These are phyloP conservation scores for Ladona fulva DNA, from an alignment of 1,140 invertebrate species.

Conservation along the genomic window DNA sequence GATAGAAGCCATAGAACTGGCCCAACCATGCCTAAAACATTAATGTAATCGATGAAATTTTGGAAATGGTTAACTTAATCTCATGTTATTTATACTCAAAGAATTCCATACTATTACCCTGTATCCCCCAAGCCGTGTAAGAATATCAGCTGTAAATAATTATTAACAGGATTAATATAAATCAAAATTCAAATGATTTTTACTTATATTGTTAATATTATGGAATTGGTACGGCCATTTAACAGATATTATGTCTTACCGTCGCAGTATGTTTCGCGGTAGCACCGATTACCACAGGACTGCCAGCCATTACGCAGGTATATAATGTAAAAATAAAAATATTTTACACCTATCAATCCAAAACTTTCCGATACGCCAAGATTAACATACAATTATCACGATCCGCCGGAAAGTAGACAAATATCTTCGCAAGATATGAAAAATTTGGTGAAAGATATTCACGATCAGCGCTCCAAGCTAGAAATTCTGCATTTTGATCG, in stretches of 20 bases:
- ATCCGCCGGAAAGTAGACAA: neutral
- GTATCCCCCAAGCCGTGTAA: conserved; percentile 59
- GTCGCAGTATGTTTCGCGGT: conserved; percentile 69
- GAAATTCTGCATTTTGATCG: neutral
- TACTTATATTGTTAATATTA: neutral
- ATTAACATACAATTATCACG: neutral
- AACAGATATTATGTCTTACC: conserved; percentile 41
- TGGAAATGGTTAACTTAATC: neutral
- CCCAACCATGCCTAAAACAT: conserved; percentile 81
- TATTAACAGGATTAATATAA: conserved; percentile 24
- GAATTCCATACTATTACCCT: conserved; percentile 38
- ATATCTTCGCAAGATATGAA: neutral
- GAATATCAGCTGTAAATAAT: conserved; percentile 53
- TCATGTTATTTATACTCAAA: neutral
- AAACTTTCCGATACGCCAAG: neutral
- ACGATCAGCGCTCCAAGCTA: neutral
- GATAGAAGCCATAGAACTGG: conserved; percentile 67
- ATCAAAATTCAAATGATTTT: neutral
- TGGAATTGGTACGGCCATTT: conserved; percentile 15
- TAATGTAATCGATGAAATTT: neutral
- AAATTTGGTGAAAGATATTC: neutral
- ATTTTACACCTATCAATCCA: neutral
- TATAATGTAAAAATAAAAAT: neutral
- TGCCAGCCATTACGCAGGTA: conserved; percentile 42
- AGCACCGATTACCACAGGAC: conserved; percentile 63